Evolutionary conservation across 2,888 invertebrate genomes (phyloP).

Genomic region (Calliopum simillimum): DNA sequence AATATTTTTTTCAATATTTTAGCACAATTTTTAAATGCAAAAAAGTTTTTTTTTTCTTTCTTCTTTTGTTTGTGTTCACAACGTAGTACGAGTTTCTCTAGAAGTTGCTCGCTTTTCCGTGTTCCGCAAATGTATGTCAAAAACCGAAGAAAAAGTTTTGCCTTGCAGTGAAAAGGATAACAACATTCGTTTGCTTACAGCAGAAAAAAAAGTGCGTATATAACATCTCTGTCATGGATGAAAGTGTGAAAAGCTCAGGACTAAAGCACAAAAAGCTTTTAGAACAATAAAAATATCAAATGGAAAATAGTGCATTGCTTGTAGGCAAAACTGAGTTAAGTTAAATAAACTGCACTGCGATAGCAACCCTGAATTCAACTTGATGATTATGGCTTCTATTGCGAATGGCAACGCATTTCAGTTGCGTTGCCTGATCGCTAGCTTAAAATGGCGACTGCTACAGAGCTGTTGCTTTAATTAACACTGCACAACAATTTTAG

Average conservation of each 20-base stretch:
- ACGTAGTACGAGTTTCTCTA: slow-evolving; percentile 36
- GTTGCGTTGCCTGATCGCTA: no score
- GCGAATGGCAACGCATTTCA: no score
- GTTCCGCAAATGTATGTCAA: slow-evolving; percentile 48
- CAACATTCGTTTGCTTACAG: slow-evolving; percentile 24
- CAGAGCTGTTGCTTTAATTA: no score
- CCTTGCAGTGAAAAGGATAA: slow-evolving; percentile 40
- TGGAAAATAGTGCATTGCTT: no score
- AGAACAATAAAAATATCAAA: neutral
- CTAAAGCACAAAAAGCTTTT: slow-evolving; percentile 10
- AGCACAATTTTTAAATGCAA: slow-evolving; percentile 44
- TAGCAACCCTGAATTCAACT: no score
- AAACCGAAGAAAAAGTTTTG: slow-evolving; percentile 40
- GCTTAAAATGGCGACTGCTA: no score
- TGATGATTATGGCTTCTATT: no score
- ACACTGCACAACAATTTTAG: no score
- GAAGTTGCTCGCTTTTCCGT: slow-evolving; percentile 39
- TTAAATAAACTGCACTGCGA: no score
- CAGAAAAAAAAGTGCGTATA: slow-evolving; percentile 31
- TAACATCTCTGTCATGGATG: neutral
- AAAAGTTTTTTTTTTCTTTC: slow-evolving; percentile 13
- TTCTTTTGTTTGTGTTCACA: slow-evolving; percentile 47
- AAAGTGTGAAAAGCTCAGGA: slow-evolving; percentile 34
- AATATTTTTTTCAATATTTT: slow-evolving; percentile 15
- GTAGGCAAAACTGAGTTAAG: no score